Evolutionary conservation across 2,113 vertebrate genomes (phyloP).

Genomic region (Monopterus albus): DNA sequence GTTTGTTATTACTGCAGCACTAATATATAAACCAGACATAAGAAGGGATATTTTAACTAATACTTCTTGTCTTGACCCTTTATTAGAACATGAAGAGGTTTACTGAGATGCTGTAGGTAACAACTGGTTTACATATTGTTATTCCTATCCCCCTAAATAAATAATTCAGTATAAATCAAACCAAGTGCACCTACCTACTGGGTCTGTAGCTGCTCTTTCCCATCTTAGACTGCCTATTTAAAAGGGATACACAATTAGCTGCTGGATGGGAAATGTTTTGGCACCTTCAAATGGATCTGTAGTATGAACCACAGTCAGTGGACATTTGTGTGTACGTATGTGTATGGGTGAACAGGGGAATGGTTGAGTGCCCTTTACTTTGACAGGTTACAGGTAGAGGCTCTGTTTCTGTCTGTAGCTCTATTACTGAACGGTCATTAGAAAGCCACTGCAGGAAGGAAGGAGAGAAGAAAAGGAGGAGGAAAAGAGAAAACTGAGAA

Average conservation of each 20-base stretch:
- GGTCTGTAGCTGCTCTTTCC: neutral
- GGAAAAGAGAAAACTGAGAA: neutral
- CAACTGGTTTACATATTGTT: neutral
- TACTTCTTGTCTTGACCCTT: too few relatives aligned
- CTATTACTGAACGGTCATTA: neutral
- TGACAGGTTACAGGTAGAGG: slow-evolving; percentile 20
- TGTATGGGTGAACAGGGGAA: neutral
- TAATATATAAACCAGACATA: too few relatives aligned
- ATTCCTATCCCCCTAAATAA: neutral
- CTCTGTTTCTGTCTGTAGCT: slow-evolving; percentile 10
- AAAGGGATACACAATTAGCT: slow-evolving; percentile 3
- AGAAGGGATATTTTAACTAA: too few relatives aligned
- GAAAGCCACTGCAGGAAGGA: neutral
- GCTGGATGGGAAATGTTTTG: neutral
- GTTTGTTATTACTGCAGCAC: too few relatives aligned
- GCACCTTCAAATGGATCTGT: neutral
- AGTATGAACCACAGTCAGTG: neutral
- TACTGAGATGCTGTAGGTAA: too few relatives aligned
- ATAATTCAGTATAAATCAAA: neutral
- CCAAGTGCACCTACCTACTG: neutral
- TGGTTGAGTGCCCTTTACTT: slow-evolving; percentile 45
- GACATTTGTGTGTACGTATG: neutral
- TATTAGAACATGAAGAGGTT: too few relatives aligned
- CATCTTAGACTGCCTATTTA: neutral
- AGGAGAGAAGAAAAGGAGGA: neutral